Conservation (phyloP, 2,888 invertebrate species). For the Pristionchus mayeri region DNA sequence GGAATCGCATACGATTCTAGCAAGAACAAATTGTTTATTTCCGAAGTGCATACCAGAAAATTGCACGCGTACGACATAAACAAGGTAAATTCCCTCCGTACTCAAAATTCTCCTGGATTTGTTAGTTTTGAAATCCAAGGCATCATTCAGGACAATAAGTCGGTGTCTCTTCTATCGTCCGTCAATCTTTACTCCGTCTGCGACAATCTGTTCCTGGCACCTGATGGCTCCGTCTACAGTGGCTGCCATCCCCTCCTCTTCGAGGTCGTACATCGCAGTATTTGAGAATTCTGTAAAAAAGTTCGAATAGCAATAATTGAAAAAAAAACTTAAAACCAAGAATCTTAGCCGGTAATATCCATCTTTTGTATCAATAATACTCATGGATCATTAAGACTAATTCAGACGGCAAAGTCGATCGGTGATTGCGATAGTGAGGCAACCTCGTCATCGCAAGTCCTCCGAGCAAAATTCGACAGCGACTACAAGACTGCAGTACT, state of each 20-base stretch:
- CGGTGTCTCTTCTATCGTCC: not conserved
- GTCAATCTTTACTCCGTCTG: not conserved
- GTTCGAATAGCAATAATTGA: not conserved
- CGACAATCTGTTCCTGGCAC: constrained; percentile 22
- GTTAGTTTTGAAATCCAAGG: not conserved
- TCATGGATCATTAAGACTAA: not conserved
- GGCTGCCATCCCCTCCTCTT: constrained; percentile 22
- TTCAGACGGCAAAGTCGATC: not conserved
- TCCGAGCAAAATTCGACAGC: not conserved
- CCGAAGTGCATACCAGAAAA: constrained; percentile 54
- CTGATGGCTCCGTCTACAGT: not conserved
- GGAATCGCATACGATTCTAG: constrained; percentile 59
- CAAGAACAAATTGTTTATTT: constrained; percentile 57
- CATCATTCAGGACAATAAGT: constrained; percentile 13
- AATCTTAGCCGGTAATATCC: no score
- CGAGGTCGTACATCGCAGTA: not conserved
- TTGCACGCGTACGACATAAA: constrained; percentile 55
- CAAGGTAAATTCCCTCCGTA: constrained; percentile 47
- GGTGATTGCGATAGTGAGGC: not conserved
- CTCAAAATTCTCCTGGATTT: not conserved
- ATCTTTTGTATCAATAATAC: no score
- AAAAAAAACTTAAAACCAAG: not conserved
- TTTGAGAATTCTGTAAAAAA: not conserved
- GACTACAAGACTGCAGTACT: constrained; percentile 15
- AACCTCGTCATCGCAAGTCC: not conserved